A percentile compares a stretch with the other conserved stretches of the same genome.
phyloP scores from a whole-genome alignment of 2,113 vertebrate species.

The Raphicerus campestris region DNA sequence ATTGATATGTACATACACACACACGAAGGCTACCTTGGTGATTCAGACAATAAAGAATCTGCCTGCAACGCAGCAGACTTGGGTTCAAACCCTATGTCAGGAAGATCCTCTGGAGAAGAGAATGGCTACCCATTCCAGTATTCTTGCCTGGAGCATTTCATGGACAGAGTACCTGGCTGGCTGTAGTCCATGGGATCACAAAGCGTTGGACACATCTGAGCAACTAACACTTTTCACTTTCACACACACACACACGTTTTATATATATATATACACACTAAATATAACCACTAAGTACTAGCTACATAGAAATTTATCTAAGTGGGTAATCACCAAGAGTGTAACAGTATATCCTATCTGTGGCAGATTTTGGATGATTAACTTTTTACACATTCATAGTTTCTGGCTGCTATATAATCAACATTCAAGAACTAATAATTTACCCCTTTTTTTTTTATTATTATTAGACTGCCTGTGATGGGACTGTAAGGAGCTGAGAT shows the following conservation, averaged over 20 bases:
- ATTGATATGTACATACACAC: not conserved
- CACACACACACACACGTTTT: not conserved
- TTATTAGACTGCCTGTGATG: not conserved
- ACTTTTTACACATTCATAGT: not conserved
- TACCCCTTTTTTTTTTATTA: not conserved
- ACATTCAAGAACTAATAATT: not conserved
- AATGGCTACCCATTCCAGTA: not conserved
- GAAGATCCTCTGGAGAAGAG: not conserved
- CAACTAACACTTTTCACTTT: not conserved
- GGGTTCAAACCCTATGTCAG: not conserved
- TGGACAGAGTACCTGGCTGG: not conserved
- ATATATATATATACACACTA: not conserved
- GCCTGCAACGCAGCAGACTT: not conserved
- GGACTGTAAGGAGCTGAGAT: not conserved
- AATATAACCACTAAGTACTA: not conserved
- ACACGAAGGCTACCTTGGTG: not conserved
- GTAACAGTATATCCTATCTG: not conserved
- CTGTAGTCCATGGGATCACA: not conserved
- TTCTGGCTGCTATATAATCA: not conserved
- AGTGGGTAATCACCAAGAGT: not conserved
- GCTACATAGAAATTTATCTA: not conserved
- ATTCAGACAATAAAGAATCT: not conserved
- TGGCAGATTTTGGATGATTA: not conserved
- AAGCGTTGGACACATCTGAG: not conserved
- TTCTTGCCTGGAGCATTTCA: not conserved